phyloP scores from a whole-genome alignment of 2,113 vertebrate genomes.

The Donacobius atricapilla region DNA sequence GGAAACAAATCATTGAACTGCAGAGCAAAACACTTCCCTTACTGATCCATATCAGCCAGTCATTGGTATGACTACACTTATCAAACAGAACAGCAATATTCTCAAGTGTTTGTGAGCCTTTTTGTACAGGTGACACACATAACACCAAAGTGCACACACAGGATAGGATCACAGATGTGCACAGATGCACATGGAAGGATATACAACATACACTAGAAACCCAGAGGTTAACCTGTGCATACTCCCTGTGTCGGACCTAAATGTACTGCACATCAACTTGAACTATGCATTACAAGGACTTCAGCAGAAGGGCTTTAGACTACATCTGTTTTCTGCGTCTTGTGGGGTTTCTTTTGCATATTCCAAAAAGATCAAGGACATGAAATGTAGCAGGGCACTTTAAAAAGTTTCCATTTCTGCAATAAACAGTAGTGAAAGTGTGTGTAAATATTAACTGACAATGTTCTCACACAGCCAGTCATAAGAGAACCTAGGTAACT shows the following conservation, averaged over 20 bases:
- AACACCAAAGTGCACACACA: neutral
- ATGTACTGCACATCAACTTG: neutral
- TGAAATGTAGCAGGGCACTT: neutral
- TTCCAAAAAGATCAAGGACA: neutral
- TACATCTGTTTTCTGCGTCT: neutral
- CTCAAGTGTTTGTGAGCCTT: neutral
- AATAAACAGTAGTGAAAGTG: neutral
- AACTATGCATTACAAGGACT: neutral
- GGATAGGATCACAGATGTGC: neutral
- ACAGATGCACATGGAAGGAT: neutral
- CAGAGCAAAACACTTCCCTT: neutral
- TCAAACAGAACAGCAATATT: neutral
- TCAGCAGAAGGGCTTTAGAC: neutral
- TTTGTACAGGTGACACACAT: neutral
- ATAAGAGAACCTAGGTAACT: neutral
- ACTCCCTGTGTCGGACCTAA: neutral
- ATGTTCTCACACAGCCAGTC: neutral
- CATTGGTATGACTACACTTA: neutral
- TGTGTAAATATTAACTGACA: neutral
- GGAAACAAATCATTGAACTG: neutral
- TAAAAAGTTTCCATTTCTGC: neutral
- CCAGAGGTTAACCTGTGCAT: neutral
- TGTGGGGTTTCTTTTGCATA: neutral
- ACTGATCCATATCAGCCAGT: neutral
- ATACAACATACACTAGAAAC: rapidly evolving